Conservation (phyloP, 2,888 invertebrate species). For the Morpho helenor region DNA sequence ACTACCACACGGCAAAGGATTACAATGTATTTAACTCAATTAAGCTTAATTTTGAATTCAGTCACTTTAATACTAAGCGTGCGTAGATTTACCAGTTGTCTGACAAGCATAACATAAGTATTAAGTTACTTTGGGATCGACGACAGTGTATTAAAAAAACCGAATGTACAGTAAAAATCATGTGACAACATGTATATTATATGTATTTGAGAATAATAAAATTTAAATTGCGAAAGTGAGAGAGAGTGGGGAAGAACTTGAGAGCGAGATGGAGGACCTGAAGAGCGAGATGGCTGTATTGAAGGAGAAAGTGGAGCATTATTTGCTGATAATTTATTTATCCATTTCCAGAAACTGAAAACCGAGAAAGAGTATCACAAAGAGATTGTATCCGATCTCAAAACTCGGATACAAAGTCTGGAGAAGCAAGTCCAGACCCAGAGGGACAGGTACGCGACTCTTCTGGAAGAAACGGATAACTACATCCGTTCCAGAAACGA, state of each 20-base stretch:
- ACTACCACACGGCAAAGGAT: too few species aligned
- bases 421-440: slow-evolving; percentile 89
- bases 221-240: slow-evolving; percentile 32
- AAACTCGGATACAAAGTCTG: slow-evolving; percentile 58
- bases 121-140: too few species aligned
- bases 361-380: slow-evolving; percentile 61
- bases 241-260: slow-evolving; percentile 41
- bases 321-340: slow-evolving; percentile 68
- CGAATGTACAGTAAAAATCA: too few species aligned
- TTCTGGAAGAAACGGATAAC: slow-evolving; percentile 90
- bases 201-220: slow-evolving; percentile 81
- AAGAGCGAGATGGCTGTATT: slow-evolving; percentile 82
- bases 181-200: too few species aligned
- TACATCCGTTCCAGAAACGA: slow-evolving; percentile 80
- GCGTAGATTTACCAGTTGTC: too few species aligned
- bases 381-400: slow-evolving; percentile 55
- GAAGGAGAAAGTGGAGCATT: slow-evolving; percentile 82
- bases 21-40: too few species aligned
- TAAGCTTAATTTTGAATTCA: too few species aligned
- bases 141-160: too few species aligned
- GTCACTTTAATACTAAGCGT: too few species aligned
- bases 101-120: too few species aligned
- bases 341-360: slow-evolving; percentile 50
- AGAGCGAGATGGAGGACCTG: slow-evolving; percentile 64
- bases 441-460: slow-evolving; percentile 86